These are phyloP conservation scores for Pilophorus perplexus DNA, from an alignment of 2,888 invertebrate species.

Conservation along the genomic window DNA sequence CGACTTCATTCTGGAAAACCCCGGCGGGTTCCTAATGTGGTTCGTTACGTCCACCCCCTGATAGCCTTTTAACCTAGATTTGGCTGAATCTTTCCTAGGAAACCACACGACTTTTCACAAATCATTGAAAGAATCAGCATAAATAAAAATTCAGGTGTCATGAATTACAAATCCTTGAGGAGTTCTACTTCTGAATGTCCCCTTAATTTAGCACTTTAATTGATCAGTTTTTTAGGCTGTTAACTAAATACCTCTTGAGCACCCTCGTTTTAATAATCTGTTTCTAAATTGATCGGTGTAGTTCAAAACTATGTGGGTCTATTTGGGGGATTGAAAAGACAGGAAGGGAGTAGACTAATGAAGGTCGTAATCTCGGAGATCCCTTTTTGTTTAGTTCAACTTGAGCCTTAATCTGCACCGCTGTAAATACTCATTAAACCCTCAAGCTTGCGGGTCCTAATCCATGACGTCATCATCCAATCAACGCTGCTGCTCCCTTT, in stretches of 20 bases:
- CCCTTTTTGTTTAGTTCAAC: neutral
- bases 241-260: no score
- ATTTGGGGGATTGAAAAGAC: neutral
- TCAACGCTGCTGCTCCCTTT: neutral
- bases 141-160: no score
- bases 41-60: neutral
- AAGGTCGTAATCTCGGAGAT: neutral
- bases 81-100: no score
- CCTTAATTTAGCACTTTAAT: no score
- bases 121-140: neutral
- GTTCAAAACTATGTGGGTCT: no score
- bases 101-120: neutral
- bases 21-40: neutral
- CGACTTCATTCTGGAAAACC: slow-evolving; percentile 18
- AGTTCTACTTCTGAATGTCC: no score
- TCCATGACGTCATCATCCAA: neutral
- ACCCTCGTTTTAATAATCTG: no score
- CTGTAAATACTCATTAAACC: neutral
- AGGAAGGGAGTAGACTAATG: neutral
- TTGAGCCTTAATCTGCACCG: neutral
- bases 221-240: no score
- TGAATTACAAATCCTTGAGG: no score
- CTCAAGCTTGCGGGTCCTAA: neutral
- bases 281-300: no score
- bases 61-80: no score